phyloP scores from a whole-genome alignment of 2,797 vertebrate species.

The Urosaurus nigricauda region DNA sequence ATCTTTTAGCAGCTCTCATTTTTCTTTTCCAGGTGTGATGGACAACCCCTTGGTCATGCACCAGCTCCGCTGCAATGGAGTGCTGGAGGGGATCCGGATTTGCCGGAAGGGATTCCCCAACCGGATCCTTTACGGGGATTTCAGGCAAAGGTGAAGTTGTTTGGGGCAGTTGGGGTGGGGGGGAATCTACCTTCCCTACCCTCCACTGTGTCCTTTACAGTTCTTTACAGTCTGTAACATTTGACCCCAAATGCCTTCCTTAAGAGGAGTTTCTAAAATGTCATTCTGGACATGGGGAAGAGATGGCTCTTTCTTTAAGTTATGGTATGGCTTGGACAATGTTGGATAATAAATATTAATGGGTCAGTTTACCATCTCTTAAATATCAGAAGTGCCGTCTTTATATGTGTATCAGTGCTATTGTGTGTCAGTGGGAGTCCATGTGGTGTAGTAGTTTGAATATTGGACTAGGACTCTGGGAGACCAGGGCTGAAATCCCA shows the following conservation, averaged over 20 bases:
- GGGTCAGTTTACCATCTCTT: not conserved
- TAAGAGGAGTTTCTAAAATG: not conserved
- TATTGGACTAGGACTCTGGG: no score
- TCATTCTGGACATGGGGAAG: not conserved
- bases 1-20: not conserved
- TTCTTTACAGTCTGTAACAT: no score
- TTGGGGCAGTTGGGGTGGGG: rapidly evolving
- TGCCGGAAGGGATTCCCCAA: slow-evolving; percentile 93
- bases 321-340: no score
- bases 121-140: slow-evolving; percentile 90
- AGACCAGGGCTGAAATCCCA: no score
- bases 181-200: rapidly evolving
- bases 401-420: no score
- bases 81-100: slow-evolving; percentile 88
- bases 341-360: not conserved
- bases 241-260: not conserved
- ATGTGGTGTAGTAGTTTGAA: no score
- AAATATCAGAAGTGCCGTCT: not conserved
- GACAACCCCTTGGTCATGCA: slow-evolving; percentile 90
- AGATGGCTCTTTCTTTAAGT: not conserved
- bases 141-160: slow-evolving; percentile 84
- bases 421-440: no score
- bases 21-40: slow-evolving; percentile 76
- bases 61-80: slow-evolving; percentile 88
- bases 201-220: not conserved